A percentile compares a stretch with the other conserved stretches of the same genome.
Evolutionary conservation across 2,113 vertebrate genomes (phyloP).

Genomic region (Apodemus sylvaticus): DNA sequence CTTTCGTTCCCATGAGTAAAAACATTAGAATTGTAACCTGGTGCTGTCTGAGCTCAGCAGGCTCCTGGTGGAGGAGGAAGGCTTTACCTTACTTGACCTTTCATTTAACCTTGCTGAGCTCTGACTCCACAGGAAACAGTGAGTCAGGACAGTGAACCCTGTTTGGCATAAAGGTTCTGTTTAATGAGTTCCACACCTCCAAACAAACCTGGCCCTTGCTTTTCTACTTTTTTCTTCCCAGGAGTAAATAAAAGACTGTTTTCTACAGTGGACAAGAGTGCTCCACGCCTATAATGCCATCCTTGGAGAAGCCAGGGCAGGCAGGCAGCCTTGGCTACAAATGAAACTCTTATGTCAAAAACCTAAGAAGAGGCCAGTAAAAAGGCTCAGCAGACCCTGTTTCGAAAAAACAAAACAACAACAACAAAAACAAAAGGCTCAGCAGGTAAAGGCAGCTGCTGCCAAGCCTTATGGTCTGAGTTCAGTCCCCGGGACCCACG

Average conservation of each 20-base stretch:
- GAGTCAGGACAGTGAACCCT: neutral
- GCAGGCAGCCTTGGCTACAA: neutral
- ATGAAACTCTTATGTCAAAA: neutral
- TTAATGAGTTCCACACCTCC: constrained; percentile 3
- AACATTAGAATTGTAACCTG: neutral
- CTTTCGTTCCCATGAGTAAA: constrained; percentile 12
- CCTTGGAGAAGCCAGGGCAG: neutral
- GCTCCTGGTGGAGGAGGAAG: neutral
- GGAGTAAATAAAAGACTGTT: neutral
- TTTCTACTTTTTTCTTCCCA: neutral
- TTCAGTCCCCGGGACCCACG: neutral
- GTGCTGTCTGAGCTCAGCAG: neutral
- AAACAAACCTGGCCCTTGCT: neutral
- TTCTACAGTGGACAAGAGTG: neutral
- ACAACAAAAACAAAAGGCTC: too few relatives aligned
- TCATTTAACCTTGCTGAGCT: neutral
- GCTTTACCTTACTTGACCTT: neutral
- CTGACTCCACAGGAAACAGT: neutral
- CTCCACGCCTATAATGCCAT: neutral
- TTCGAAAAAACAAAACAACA: too few relatives aligned
- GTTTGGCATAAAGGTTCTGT: constrained; percentile 4
- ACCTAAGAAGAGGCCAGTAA: neutral
- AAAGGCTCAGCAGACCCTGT: neutral
- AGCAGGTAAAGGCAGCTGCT: neutral
- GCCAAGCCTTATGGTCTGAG: neutral